Percentiles rank a stretch among this genome's conserved stretches.
These are phyloP conservation scores for Notocelia uddmanniana DNA, from an alignment of 2,888 invertebrate genomes.

Conservation along the genomic window DNA sequence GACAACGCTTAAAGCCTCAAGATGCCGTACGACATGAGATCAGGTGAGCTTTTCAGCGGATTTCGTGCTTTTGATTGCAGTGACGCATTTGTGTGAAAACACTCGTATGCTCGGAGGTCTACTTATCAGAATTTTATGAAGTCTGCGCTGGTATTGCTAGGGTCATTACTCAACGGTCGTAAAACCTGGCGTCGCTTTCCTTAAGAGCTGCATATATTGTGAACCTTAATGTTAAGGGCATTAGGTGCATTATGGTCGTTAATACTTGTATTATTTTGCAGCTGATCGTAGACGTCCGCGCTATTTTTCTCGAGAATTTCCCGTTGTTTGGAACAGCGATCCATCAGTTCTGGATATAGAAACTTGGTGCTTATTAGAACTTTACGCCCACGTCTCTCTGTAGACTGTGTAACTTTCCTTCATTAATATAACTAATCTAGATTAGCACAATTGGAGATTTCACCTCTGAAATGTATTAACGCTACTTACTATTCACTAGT, in stretches of 20 bases:
- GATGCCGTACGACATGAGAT: conserved; percentile 83
- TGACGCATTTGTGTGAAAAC: conserved; percentile 29
- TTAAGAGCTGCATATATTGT: conserved; percentile 23
- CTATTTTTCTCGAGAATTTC: conserved; percentile 18
- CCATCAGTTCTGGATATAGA: conserved; percentile 28
- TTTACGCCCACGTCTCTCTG: conserved; percentile 24
- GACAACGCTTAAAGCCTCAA: conserved; percentile 76
- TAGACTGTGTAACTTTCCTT: conserved; percentile 17
- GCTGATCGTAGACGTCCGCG: conserved; percentile 33
- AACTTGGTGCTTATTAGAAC: conserved; percentile 31
- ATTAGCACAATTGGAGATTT: conserved; percentile 15
- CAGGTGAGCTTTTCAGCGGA: conserved; percentile 74
- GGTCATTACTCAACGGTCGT: conserved; percentile 44
- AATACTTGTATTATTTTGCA: conserved; percentile 31
- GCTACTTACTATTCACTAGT: no score
- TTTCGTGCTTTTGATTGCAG: conserved; percentile 40
- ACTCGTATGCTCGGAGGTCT: conserved; percentile 2
- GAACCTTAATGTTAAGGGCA: conserved; percentile 12
- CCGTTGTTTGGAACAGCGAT: conserved; percentile 32
- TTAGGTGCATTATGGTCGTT: conserved; percentile 27
- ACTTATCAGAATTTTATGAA: conserved; percentile 40
- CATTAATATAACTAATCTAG: conserved; percentile 15
- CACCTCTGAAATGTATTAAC: no score
- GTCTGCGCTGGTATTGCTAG: conserved; percentile 31
- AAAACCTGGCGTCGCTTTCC: conserved; percentile 40